Conservation (phyloP, 2,888 invertebrate species). For the Drosophila quinaria region DNA sequence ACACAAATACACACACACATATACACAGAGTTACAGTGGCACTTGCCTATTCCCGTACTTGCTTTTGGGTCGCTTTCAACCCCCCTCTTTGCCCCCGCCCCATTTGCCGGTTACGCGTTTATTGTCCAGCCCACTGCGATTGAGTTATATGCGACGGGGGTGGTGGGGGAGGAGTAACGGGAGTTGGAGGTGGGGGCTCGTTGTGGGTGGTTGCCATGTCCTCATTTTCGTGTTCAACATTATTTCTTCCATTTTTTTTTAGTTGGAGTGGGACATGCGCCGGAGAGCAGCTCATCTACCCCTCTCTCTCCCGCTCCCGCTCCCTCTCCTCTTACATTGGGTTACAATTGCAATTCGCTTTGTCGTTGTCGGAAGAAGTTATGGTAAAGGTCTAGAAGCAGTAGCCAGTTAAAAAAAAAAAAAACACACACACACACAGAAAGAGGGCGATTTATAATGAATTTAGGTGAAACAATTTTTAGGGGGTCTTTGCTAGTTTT, state of each 20-base stretch:
- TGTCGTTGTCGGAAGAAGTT: background rate
- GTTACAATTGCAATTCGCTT: slow-evolving; percentile 3
- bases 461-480: too few relatives aligned
- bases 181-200: background rate
- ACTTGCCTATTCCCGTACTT: slow-evolving; percentile 20
- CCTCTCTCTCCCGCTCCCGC: background rate
- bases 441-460: too few relatives aligned
- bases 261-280: slow-evolving; percentile 41
- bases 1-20: slow-evolving; percentile 14
- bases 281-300: background rate
- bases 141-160: background rate
- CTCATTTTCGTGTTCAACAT: slow-evolving; percentile 31
- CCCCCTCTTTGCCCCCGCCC: slow-evolving; percentile 13
- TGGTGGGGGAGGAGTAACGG: background rate
- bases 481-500: too few relatives aligned
- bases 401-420: too few relatives aligned
- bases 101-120: slow-evolving; percentile 37
- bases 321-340: background rate
- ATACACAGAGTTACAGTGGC: slow-evolving; percentile 12
- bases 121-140: slow-evolving; percentile 37
- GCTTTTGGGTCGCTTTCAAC: slow-evolving; percentile 25
- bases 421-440: too few relatives aligned
- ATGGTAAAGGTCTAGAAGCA: too few relatives aligned
- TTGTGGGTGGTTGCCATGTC: slow-evolving; percentile 18
- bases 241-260: background rate